These are phyloP conservation scores for Trematomus loennbergii DNA, from an alignment of 2,113 vertebrate species.

Conservation along the genomic window DNA sequence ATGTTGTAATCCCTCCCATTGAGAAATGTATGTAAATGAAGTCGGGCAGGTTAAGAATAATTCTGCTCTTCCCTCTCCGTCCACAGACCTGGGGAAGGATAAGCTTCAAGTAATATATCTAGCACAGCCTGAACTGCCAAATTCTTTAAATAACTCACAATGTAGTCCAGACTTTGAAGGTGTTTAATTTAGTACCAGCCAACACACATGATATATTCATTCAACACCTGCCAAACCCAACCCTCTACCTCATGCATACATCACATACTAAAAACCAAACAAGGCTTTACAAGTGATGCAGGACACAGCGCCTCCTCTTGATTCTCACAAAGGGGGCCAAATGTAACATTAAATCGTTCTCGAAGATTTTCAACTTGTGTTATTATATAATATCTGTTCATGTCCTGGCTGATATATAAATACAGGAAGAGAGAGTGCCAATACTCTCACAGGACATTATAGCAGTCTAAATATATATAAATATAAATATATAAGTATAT, in stretches of 20 bases:
- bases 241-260: slow-evolving; percentile 13
- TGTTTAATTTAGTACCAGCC: slow-evolving; percentile 52
- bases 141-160: slow-evolving; percentile 34
- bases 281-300: slow-evolving; percentile 57
- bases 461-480: slow-evolving; percentile 46
- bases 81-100: slow-evolving; percentile 1
- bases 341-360: neutral
- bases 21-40: slow-evolving; percentile 30
- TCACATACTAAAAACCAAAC: slow-evolving; percentile 55
- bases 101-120: slow-evolving; percentile 32
- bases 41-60: slow-evolving; percentile 14
- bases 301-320: slow-evolving; percentile 28
- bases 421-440: neutral
- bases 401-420: slow-evolving; percentile 6
- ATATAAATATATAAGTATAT: too few relatives aligned
- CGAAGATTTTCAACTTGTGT: too few relatives aligned
- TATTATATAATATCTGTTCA: too few relatives aligned
- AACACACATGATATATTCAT: slow-evolving; percentile 47
- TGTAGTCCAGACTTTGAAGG: slow-evolving; percentile 36
- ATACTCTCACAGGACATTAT: slow-evolving; percentile 34
- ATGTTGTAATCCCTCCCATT: slow-evolving; percentile 23
- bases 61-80: slow-evolving; percentile 9
- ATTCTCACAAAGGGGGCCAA: slow-evolving; percentile 14
- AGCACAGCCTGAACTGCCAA: neutral
- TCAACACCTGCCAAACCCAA: slow-evolving; percentile 27